These are phyloP conservation scores for Sebastiscus tertius DNA, from an alignment of 2,797 vertebrate genomes.

Conservation along the genomic window DNA sequence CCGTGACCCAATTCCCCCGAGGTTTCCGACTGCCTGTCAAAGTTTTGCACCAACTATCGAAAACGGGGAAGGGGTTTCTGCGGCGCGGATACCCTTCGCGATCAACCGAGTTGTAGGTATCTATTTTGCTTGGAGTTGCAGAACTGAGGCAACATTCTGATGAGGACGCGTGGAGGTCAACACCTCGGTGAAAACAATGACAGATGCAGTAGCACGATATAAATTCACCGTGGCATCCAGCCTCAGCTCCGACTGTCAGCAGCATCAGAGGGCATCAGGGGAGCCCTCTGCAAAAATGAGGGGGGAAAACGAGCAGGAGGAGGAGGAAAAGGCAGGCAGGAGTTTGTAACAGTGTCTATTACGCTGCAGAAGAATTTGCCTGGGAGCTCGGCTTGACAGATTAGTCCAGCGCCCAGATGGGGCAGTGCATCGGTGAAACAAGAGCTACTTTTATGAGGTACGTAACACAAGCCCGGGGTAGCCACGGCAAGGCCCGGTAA, in stretches of 20 bases:
- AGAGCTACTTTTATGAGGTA: constrained; percentile 85
- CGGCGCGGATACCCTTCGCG: constrained; percentile 55
- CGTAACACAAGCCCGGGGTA: constrained; percentile 85
- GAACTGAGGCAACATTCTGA: constrained; percentile 71
- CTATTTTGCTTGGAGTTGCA: constrained; percentile 78
- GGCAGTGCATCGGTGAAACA: constrained; percentile 85
- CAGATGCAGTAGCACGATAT: constrained; percentile 63
- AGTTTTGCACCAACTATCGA: constrained; percentile 71
- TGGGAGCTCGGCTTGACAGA: constrained; percentile 88
- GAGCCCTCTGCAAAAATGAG: constrained; percentile 69
- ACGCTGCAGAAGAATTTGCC: constrained; percentile 87
- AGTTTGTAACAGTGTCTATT: constrained; percentile 81
- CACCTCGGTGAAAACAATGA: constrained; percentile 73
- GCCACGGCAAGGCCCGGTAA: constrained; percentile 85
- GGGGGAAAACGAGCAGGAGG: constrained; percentile 42
- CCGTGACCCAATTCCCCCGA: constrained; percentile 76
- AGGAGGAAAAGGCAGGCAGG: constrained; percentile 61
- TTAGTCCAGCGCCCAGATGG: constrained; percentile 81
- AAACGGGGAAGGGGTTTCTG: constrained; percentile 61
- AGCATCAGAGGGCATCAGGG: constrained; percentile 72
- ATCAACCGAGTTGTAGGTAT: constrained; percentile 72
- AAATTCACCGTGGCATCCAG: constrained; percentile 70
- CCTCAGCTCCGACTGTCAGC: constrained; percentile 71
- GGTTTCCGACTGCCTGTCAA: constrained; percentile 79
- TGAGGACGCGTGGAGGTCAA: constrained; percentile 73